Evolutionary conservation across 2,888 invertebrate genomes (phyloP), one percentile per base, ranked within the genome.

Genomic region (Doris montereyensis): DNA sequence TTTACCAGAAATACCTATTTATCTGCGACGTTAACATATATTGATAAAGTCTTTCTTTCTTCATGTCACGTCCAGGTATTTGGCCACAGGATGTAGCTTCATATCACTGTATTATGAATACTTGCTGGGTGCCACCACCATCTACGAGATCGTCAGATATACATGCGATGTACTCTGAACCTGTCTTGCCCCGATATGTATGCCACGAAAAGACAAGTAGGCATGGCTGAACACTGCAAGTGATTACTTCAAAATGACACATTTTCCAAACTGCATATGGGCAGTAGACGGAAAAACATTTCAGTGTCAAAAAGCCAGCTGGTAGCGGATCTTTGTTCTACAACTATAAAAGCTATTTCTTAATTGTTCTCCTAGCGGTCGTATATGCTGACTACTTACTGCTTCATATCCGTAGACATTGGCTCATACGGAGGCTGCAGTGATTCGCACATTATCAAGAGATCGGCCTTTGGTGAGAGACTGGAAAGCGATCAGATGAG

Each of bases 291-390:
- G 67, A 67, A 67, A n/a, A 24, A 28, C 24, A 67, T 24, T 28
- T 67, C 28, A 67, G 67, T 3, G 5, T 28, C 26, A 28, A 8
- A 67, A 13, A 67, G 28, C 67, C 30, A 26, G 28, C 67, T 26
- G 67, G 67, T n/a, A 67, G 26, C 26, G 67, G 67, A n/a, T 67
- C 67, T 67, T 26, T 67, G 67, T 67, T 26, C 5, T 67, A 26
- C 67, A 67, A 67, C 28, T 28, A 67, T n/a, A 67, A 67, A 28
- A 26, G 26, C 26, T 67, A 28, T 28, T 67, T 67, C 28, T 67
- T 30, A 67, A 67, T 28, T 26, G 67, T 67, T 4, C 28, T 67
- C 26, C 30, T 67, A 30, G 67, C 67, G 4, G 67, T 60, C 3
- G 13, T 26, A 26, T 13, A 67, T 67, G 67, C 67, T 24, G 67